Conservation (phyloP, 2,888 invertebrate species). For the Atherix ibis region DNA sequence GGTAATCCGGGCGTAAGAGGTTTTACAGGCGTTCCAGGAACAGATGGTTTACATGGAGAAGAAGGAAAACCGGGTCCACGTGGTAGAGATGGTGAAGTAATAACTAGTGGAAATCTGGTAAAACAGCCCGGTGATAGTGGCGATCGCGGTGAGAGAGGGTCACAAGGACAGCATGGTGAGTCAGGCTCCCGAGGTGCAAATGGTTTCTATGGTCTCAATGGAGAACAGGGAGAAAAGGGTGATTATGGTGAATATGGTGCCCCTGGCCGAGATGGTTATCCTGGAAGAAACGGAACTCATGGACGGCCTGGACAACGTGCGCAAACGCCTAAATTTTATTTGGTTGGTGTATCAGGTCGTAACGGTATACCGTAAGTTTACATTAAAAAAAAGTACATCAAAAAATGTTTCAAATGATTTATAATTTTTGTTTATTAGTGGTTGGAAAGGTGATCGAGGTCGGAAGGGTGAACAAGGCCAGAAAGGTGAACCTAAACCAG, state of each 20-base stretch:
- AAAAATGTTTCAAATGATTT: neutral
- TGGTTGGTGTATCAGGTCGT: slow-evolving; percentile 23
- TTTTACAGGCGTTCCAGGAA: slow-evolving; percentile 39
- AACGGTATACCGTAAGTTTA: slow-evolving; percentile 22
- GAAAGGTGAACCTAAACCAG: neutral
- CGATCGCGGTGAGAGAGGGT: slow-evolving; percentile 19
- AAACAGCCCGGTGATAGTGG: slow-evolving; percentile 27
- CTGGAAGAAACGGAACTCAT: slow-evolving; percentile 36
- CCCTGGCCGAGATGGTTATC: slow-evolving; percentile 26
- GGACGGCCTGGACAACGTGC: slow-evolving; percentile 37
- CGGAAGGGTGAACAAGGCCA: slow-evolving; percentile 14
- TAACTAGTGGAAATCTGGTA: slow-evolving; percentile 7
- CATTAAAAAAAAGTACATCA: neutral
- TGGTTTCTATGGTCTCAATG: slow-evolving; percentile 27
- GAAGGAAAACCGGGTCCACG: slow-evolving; percentile 22
- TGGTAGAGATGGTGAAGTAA: slow-evolving; percentile 32
- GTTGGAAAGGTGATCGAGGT: slow-evolving; percentile 36
- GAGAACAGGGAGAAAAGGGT: slow-evolving; percentile 31
- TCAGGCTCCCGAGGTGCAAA: slow-evolving; percentile 21
- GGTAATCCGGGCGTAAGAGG: slow-evolving; percentile 35
- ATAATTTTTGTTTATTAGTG: slow-evolving; percentile 15
- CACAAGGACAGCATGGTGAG: slow-evolving; percentile 20
- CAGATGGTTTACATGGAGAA: slow-evolving; percentile 35
- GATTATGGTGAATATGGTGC: slow-evolving; percentile 28
- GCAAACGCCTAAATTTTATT: slow-evolving; percentile 18